phyloP scores from a whole-genome alignment of 2,888 invertebrate species.

The Lithophane leautieri region DNA sequence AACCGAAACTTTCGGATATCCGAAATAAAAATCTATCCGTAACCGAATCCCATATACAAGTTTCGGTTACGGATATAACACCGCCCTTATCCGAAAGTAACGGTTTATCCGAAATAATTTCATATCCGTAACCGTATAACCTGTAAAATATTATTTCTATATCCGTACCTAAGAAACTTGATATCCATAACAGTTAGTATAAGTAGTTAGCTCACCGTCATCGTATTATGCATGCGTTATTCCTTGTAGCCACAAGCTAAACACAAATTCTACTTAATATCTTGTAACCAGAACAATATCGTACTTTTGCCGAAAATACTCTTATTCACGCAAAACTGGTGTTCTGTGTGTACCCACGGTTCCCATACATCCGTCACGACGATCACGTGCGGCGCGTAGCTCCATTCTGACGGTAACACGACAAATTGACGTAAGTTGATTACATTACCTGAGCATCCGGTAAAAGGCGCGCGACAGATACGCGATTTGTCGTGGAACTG shows the following conservation, averaged over 20 bases:
- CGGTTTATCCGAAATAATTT: too few species aligned
- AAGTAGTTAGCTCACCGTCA: not conserved
- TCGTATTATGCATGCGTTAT: not conserved
- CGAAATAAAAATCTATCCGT: too few species aligned
- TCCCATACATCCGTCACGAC: conserved; percentile 30
- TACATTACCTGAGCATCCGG: conserved; percentile 54
- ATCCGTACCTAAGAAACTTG: too few species aligned
- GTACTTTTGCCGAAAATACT: not conserved
- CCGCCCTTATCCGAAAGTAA: too few species aligned
- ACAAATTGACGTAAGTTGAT: conserved; percentile 66
- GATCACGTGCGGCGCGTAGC: conserved; percentile 49
- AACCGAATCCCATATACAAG: too few species aligned
- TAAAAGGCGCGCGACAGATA: not conserved
- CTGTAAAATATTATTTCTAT: too few species aligned
- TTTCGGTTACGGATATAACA: too few species aligned
- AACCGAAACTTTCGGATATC: too few species aligned
- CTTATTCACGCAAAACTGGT: not conserved
- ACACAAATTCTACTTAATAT: not conserved
- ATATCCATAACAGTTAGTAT: too few species aligned
- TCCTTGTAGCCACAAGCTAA: not conserved
- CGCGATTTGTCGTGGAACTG: conserved; percentile 34
- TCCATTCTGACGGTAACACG: conserved; percentile 56
- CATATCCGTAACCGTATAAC: too few species aligned
- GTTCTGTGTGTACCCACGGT: conserved; percentile 14
- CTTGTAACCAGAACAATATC: not conserved